Evolutionary conservation across 37 sponge, comb jelly and placozoan genomes (phyloP).

Genomic region (Axinella damicornis): DNA sequence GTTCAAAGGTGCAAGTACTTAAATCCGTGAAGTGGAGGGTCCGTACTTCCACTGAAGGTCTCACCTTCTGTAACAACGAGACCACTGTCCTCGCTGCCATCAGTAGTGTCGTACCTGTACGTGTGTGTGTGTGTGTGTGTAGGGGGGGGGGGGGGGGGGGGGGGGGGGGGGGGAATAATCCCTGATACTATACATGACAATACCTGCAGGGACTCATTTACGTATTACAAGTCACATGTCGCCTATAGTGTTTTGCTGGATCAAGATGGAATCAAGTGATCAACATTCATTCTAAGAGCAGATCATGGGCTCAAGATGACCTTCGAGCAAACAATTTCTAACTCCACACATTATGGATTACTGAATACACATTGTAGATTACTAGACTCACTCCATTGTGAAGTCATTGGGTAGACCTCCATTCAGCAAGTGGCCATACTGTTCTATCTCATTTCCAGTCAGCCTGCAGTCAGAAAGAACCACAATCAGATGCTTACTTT

Average conservation of each 20-base stretch:
- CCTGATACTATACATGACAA: too few relatives aligned
- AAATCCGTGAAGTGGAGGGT: background rate
- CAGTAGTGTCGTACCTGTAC: slow-evolving; percentile 2
- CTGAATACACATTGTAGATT: background rate
- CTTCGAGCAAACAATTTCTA: too few relatives aligned
- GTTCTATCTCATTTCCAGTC: slow-evolving; percentile 73
- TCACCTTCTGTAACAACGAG: background rate
- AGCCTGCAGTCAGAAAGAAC: slow-evolving; percentile 8
- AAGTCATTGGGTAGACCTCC: slow-evolving; percentile 38
- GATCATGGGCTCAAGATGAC: too few relatives aligned
- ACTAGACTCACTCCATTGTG: slow-evolving; percentile 56
- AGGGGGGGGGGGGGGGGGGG: background rate
- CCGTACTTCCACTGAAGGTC: background rate
- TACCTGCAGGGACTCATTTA: too few relatives aligned
- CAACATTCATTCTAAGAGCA: too few relatives aligned
- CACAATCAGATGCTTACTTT: too few relatives aligned
- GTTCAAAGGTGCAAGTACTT: slow-evolving; percentile 6
- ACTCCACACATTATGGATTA: background rate
- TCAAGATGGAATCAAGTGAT: background rate
- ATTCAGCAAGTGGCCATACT: slow-evolving; percentile 34
- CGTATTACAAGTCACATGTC: too few relatives aligned
- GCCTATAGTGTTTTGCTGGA: too few relatives aligned
- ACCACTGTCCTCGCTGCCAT: slow-evolving; percentile 1
- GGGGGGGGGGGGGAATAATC: background rate
- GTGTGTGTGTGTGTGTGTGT: too few relatives aligned